phyloP scores from a whole-genome alignment of 30 jellyfish, hydroid and myxozoan genomes.

The Nemopilema nomurai region DNA sequence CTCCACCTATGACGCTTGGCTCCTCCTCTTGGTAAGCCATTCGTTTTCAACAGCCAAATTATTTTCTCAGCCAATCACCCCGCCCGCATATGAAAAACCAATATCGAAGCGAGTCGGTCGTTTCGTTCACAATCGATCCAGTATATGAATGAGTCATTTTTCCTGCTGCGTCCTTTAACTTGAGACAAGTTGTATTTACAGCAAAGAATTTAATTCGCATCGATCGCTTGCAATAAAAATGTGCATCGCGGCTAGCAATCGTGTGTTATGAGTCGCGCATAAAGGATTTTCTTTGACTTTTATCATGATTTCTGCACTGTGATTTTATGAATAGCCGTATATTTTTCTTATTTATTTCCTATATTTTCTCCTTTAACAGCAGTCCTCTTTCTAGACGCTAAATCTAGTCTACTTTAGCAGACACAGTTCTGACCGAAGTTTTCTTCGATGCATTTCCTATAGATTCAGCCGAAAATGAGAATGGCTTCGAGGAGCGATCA shows the following conservation, averaged over 20 bases:
- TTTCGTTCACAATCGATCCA: too few relatives aligned
- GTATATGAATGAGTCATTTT: too few relatives aligned
- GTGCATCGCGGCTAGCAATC: too few relatives aligned
- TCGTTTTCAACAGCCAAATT: neutral
- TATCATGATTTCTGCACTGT: too few relatives aligned
- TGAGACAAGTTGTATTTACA: neutral
- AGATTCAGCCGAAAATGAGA: slow-evolving; percentile 23
- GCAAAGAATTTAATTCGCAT: too few relatives aligned
- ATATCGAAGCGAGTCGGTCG: neutral
- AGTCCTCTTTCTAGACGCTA: too few relatives aligned
- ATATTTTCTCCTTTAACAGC: too few relatives aligned
- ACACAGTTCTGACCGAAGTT: neutral
- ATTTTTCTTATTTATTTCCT: neutral
- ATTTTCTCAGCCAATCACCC: neutral
- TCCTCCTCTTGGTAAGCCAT: slow-evolving; percentile 48
- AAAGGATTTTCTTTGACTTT: too few relatives aligned
- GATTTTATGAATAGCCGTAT: too few relatives aligned
- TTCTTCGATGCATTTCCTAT: neutral
- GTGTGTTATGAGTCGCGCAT: too few relatives aligned
- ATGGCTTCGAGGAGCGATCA: slow-evolving; percentile 51
- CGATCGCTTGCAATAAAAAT: too few relatives aligned
- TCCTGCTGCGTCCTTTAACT: neutral
- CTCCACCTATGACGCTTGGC: slow-evolving; percentile 14
- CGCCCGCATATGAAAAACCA: neutral
- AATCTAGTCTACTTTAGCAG: too few relatives aligned